phyloP scores from a whole-genome alignment of 2,888 invertebrate genomes.

The Acronicta leporina region DNA sequence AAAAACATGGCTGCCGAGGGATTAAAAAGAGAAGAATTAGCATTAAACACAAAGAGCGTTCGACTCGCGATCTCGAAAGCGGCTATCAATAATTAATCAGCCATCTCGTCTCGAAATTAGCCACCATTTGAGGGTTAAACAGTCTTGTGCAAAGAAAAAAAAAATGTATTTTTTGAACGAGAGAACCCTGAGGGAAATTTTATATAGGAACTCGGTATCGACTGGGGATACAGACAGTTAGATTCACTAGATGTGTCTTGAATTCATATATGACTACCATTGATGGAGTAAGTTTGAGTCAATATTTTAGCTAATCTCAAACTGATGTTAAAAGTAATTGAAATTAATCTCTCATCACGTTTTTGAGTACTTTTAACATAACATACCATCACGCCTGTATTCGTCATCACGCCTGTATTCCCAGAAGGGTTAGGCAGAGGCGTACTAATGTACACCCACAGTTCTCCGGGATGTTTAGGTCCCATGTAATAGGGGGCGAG shows the following conservation, averaged over 20 bases:
- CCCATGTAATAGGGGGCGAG: too few relatives aligned
- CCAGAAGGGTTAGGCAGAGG: too few relatives aligned
- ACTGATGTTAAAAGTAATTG: too few relatives aligned
- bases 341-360: too few relatives aligned
- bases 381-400: too few relatives aligned
- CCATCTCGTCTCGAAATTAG: conserved; percentile 84
- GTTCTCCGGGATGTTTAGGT: too few relatives aligned
- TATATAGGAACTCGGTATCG: conserved; percentile 82
- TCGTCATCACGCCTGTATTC: too few relatives aligned
- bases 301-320: too few relatives aligned
- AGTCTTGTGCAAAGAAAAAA: conserved; percentile 72
- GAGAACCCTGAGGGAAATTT: conserved; percentile 85
- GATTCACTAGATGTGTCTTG: conserved; percentile 55
- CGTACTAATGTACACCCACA: too few relatives aligned
- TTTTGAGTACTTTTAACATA: too few relatives aligned
- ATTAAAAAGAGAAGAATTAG: conserved; percentile 79
- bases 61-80: conserved; percentile 75
- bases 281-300: not conserved
- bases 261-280: not conserved
- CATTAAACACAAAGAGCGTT: conserved; percentile 82
- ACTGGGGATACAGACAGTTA: conserved; percentile 61
- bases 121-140: conserved; percentile 84
- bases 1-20: conserved; percentile 70
- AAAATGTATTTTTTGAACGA: conserved; percentile 71
- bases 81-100: conserved; percentile 86